Base-by-base conservation (phyloP, 2,888 invertebrate species). In the Macropis europaea region DNA sequence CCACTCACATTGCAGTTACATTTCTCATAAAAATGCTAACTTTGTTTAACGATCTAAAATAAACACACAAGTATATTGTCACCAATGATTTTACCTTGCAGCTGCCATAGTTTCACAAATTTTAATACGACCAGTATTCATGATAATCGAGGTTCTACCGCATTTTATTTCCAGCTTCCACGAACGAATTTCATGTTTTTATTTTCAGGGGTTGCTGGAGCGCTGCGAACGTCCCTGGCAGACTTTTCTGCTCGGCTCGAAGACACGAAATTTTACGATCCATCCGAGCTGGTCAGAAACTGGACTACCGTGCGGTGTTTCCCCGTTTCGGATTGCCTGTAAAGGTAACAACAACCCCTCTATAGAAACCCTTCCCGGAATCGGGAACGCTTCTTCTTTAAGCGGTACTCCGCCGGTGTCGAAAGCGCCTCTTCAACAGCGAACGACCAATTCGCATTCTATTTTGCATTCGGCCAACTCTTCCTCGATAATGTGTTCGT, bases 251-350 rank as follows among this genome's bases (percentile, higher is more conserved):
- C 60, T 61, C 45, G n/a, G n/a, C 38, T 43, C 19, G 38, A 7
- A 17, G 36, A 52, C 19, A 32, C 3, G 11, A 48, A 32, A 53
- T 76, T 81, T 74, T 68, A 77, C 54, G 67, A 72, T 4, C 24
- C 42, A 68, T 38, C 60, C 48, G 32, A 34, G 6, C 53, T 62
- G 76, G 60, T 56, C 69, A 72, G 72, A 75, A 80, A 77, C 60
- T 76, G 60, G 73, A 81, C 75, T 81, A 82, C 77, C 75, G 75
- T 81, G 60, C 68, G 73, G 61, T 47, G 67, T 67, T 76, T 11
- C 52, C 60, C 30, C 17, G 34, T 60, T 34, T n/a, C n/a, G 43
- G 38, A 77, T 73, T 50, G 66, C 60, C 52, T 45, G n/a, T 68
- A 66, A 69, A 72, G 62, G 66, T 69, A 72, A 60, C 43, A 57